These are phyloP conservation scores for Anarsia innoxiella DNA, from an alignment of 2,888 invertebrate genomes.

Conservation along the genomic window DNA sequence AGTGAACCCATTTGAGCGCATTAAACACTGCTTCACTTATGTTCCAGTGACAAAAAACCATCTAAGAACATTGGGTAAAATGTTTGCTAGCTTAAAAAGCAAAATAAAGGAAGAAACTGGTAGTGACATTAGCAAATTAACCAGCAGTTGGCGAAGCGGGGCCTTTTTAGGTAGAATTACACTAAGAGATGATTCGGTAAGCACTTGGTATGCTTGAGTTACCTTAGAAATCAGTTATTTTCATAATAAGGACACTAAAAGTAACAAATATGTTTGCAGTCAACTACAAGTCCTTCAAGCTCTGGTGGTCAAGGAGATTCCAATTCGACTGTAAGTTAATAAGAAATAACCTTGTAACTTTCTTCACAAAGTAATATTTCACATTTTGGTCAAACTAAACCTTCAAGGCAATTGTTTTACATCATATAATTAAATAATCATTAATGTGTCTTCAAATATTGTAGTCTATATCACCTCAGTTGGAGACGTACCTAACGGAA, in stretches of 20 bases:
- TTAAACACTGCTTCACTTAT: not conserved
- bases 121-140: conserved; percentile 79
- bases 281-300: conserved; percentile 61
- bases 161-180: conserved; percentile 69
- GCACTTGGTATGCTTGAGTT: conserved; percentile 15
- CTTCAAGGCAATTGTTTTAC: too few relatives aligned
- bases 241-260: not conserved
- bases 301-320: conserved; percentile 59
- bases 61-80: conserved; percentile 46
- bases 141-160: conserved; percentile 66
- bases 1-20: conserved; percentile 10
- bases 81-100: conserved; percentile 92
- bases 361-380: too few relatives aligned
- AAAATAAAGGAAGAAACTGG: conserved; percentile 93
- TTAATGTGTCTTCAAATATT: conserved; percentile 19
- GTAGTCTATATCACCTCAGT: conserved; percentile 66
- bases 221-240: too few relatives aligned
- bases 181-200: conserved; percentile 66
- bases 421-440: too few relatives aligned
- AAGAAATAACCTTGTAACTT: too few relatives aligned
- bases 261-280: conserved; percentile 29
- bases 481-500: conserved; percentile 61
- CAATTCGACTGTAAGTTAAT: conserved; percentile 41
- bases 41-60: conserved; percentile 24
- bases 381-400: too few relatives aligned